Percentiles rank a stretch among this genome's conserved stretches.
Evolutionary conservation across 1,140 invertebrate species (phyloP).

Genomic region (Caenorhabditis briggsae): DNA sequence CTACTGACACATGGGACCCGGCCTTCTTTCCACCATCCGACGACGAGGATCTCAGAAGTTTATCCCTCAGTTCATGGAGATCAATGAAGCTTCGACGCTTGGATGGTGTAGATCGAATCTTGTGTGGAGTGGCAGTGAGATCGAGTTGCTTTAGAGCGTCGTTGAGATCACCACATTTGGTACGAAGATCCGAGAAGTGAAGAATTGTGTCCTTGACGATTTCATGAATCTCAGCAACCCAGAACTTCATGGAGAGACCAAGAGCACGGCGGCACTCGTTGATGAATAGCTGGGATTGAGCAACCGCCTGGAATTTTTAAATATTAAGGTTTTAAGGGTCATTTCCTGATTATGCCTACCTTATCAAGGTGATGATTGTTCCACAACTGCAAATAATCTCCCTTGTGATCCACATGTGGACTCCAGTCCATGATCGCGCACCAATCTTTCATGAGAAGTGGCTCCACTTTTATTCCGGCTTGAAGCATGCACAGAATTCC

Average conservation of each 20-base stretch:
- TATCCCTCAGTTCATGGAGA: conserved; percentile 76
- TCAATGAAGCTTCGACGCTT: conserved; percentile 77
- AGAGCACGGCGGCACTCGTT: conserved; percentile 77
- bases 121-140: conserved; percentile 77
- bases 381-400: conserved; percentile 77
- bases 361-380: conserved; percentile 77
- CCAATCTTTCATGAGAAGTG: conserved; percentile 77
- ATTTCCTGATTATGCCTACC: conserved; percentile 1
- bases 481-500: conserved; percentile 78
- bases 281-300: conserved; percentile 77
- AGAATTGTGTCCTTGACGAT: conserved; percentile 78
- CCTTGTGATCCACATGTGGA: conserved; percentile 77
- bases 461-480: conserved; percentile 77
- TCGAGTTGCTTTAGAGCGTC: conserved; percentile 77
- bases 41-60: conserved; percentile 71
- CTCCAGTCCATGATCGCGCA: conserved; percentile 78
- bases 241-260: conserved; percentile 78
- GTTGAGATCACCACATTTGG: conserved; percentile 77
- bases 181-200: conserved; percentile 75
- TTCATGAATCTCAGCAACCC: conserved; percentile 78
- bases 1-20: conserved; percentile 77
- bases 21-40: conserved; percentile 73
- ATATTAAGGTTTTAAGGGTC: background rate
- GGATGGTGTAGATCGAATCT: conserved; percentile 77
- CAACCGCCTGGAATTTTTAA: conserved; percentile 66